Evolutionary conservation across 2,888 invertebrate genomes (phyloP).

Genomic region (Pycnomerus fuliginosus): DNA sequence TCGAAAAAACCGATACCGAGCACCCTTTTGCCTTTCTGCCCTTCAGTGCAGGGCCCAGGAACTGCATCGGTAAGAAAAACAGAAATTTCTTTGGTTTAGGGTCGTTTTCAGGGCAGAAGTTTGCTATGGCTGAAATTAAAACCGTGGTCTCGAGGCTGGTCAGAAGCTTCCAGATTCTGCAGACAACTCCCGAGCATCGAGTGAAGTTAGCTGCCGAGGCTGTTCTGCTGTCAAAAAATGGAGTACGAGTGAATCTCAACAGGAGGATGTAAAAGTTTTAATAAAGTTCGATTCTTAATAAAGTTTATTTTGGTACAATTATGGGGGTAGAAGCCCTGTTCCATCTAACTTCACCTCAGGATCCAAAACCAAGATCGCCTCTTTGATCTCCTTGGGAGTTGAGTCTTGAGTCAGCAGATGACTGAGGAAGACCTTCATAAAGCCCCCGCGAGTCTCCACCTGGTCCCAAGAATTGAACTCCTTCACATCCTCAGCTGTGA

Average conservation of each 20-base stretch:
- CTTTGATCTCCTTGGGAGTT: constrained; percentile 20
- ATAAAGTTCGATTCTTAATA: background rate
- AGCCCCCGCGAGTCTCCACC: constrained; percentile 27
- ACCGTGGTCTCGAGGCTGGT: constrained; percentile 55
- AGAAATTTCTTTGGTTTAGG: background rate
- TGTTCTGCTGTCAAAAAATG: constrained; percentile 50
- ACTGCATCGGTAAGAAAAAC: constrained; percentile 60
- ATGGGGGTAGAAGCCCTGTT: constrained; percentile 24
- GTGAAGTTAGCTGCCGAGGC: constrained; percentile 53
- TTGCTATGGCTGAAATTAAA: constrained; percentile 58
- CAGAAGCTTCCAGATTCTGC: constrained; percentile 50
- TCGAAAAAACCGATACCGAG: constrained; percentile 47
- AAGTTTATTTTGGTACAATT: constrained; percentile 3
- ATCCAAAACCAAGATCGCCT: constrained; percentile 14
- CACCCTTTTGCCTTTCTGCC: constrained; percentile 60
- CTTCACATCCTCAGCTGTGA: constrained; percentile 4
- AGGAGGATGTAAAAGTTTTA: constrained; percentile 3
- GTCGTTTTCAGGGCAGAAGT: constrained; percentile 48
- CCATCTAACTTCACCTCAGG: constrained; percentile 23
- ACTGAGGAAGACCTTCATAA: constrained; percentile 24
- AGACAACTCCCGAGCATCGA: constrained; percentile 42
- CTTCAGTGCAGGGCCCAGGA: constrained; percentile 66
- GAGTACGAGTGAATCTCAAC: constrained; percentile 11
- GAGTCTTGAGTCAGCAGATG: constrained; percentile 14
- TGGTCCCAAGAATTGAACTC: constrained; percentile 25